Base-by-base conservation (phyloP, 2,113 vertebrate species). In the Pithys albifrons region DNA sequence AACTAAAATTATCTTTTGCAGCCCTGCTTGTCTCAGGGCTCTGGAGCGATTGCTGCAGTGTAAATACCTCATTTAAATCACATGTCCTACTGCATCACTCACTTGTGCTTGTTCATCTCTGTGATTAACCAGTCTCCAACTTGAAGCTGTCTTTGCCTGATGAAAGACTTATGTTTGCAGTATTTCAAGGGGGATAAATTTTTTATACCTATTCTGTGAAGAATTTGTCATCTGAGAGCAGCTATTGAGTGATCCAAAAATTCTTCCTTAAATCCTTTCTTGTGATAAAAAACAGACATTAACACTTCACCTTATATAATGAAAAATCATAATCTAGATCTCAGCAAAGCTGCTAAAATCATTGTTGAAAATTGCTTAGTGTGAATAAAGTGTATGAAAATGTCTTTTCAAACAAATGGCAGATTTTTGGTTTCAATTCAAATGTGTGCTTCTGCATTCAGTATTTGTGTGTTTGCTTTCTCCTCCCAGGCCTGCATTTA, bases 391-490 rank as follows among this genome's bases (percentile, higher is more conserved):
- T 94, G 89, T 88, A 55, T 64, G 48, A 78, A 65, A 81, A n/a
- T 0, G 0, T 18, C 14, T 85, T 96, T 81, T 89, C 52, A 88
- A 76, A 90, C 65, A 72, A 69, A 89, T 58, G 25, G 28, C 3
- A 4, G 2, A 37, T 86, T 88, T 93, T 85, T 89, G 29, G 31
- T 39, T 89, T 91, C 0, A 0, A 48, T 82, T 84, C 67, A 94
- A 43, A 71, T 77, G 70, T 31, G 41, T 62, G 31, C 35, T 96
- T 90, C 76, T 94, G 52, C 39, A 80, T 94, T 94, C 59, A 77
- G 58, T 79, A 77, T 85, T 88, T 90, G 46, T 58, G 35, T 79
- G 73, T 88, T 88, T 88, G n/a, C 37, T 83, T 91, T 78, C 85
- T 91, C 84, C 55, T 92, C 72, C 72, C 75, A 80, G 55, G 72